Evolutionary conservation across 64 coral and sea anemone genomes (phyloP).

Genomic region (Dendronephthya gigantea): DNA sequence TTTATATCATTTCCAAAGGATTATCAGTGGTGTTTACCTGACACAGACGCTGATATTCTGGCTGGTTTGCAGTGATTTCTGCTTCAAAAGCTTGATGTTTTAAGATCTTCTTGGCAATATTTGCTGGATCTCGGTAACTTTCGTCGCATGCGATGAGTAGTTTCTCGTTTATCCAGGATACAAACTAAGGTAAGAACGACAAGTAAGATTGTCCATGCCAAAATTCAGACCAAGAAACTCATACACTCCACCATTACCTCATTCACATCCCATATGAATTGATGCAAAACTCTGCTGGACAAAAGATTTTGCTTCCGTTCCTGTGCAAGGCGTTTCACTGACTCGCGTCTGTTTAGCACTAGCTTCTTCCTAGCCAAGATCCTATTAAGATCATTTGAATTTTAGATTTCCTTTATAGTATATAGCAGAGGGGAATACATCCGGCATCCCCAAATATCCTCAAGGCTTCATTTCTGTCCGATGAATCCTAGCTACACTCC

Average conservation of each 20-base stretch:
- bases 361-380: neutral
- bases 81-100: slow-evolving; percentile 94
- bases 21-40: slow-evolving; percentile 32
- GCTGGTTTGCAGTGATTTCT: slow-evolving; percentile 77
- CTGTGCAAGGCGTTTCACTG: neutral
- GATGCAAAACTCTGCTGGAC: neutral
- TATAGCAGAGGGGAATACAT: no score
- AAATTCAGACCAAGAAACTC: neutral
- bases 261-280: neutral
- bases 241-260: neutral
- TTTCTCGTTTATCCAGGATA: slow-evolving; percentile 78
- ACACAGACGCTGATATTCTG: slow-evolving; percentile 60
- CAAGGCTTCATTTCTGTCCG: no score
- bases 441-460: no score
- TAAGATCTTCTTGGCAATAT: slow-evolving; percentile 60
- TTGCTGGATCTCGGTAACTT: slow-evolving; percentile 63
- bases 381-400: no score
- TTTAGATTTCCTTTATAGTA: no score
- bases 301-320: neutral
- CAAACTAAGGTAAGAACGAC: slow-evolving; percentile 35
- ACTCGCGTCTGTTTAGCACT: neutral
- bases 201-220: neutral
- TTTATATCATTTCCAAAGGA: no score
- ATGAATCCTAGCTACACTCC: no score
- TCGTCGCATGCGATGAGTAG: slow-evolving; percentile 64